Conservation (phyloP, 2,797 vertebrate species). For the Erpetoichthys calabaricus region DNA sequence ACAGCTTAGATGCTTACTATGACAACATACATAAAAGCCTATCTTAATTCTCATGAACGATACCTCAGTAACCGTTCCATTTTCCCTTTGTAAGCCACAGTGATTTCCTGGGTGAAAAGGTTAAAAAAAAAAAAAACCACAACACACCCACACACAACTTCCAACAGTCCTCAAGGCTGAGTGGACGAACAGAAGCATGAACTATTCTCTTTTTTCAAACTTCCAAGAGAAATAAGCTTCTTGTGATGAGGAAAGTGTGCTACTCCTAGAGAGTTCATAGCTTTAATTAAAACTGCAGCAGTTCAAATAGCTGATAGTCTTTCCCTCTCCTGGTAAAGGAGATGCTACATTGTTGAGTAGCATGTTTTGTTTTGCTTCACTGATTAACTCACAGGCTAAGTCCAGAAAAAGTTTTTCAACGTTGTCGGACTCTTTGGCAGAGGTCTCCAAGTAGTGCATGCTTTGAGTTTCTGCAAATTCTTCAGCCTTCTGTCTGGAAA, state of each 20-base stretch:
- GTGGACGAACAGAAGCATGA: no score
- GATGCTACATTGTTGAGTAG: slow-evolving; percentile 91
- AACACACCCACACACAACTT: no score
- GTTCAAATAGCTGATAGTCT: slow-evolving; percentile 94
- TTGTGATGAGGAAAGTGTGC: slow-evolving; percentile 18
- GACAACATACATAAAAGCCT: no score
- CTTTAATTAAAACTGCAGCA: slow-evolving; percentile 90
- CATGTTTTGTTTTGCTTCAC: slow-evolving; percentile 90
- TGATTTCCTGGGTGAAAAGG: no score
- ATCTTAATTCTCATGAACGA: no score
- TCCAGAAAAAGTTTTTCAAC: slow-evolving; percentile 98
- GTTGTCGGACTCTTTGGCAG: slow-evolving; percentile 94
- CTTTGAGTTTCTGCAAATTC: slow-evolving; percentile 88
- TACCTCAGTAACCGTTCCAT: no score
- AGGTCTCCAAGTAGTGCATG: slow-evolving; percentile 97
- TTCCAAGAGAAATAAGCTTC: slow-evolving; percentile 26
- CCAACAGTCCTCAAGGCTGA: no score
- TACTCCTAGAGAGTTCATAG: slow-evolving; percentile 6
- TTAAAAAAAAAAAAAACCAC: no score
- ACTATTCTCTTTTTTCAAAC: slow-evolving; percentile 8
- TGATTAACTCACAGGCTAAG: slow-evolving; percentile 86
- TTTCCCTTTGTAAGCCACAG: no score
- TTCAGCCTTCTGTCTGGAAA: slow-evolving; percentile 82
- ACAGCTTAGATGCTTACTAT: no score
- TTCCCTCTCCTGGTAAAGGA: slow-evolving; percentile 88